phyloP scores from a whole-genome alignment of 2,797 vertebrate genomes.

The Mus spretus region DNA sequence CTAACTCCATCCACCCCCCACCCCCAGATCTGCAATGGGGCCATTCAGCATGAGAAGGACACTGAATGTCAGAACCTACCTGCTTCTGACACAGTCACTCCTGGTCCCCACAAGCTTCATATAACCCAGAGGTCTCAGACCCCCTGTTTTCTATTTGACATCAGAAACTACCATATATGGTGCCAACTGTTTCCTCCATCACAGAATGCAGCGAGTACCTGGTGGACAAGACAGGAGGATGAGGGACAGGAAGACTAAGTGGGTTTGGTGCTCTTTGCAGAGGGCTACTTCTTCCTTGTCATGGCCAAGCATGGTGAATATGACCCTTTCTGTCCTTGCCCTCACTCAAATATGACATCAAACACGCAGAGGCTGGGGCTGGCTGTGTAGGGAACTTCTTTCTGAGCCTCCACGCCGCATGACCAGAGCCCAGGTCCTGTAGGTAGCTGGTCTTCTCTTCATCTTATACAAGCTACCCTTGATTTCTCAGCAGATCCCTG shows the following conservation, averaged over 20 bases:
- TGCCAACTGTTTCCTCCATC: no score
- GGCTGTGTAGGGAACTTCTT: background rate
- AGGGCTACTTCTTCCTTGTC: background rate
- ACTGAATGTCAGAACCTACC: background rate
- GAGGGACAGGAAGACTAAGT: background rate
- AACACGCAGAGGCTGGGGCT: background rate
- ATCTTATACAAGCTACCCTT: background rate
- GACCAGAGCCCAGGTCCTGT: background rate
- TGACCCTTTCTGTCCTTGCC: background rate
- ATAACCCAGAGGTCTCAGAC: background rate
- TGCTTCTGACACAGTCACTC: background rate
- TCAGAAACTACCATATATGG: background rate
- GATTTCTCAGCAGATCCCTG: background rate
- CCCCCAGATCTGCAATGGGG: background rate
- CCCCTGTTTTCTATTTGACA: background rate
- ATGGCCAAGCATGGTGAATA: fast-evolving
- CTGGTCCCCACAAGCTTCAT: background rate
- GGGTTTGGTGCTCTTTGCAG: background rate
- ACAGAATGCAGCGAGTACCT: background rate
- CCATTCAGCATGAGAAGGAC: background rate
- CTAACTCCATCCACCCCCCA: background rate
- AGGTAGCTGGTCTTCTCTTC: background rate
- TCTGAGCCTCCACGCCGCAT: background rate
- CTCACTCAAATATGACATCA: background rate
- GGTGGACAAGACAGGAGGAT: background rate